Evolutionary conservation across 1,140 invertebrate species (phyloP).

Genomic region (Meloidogyne floridensis): DNA sequence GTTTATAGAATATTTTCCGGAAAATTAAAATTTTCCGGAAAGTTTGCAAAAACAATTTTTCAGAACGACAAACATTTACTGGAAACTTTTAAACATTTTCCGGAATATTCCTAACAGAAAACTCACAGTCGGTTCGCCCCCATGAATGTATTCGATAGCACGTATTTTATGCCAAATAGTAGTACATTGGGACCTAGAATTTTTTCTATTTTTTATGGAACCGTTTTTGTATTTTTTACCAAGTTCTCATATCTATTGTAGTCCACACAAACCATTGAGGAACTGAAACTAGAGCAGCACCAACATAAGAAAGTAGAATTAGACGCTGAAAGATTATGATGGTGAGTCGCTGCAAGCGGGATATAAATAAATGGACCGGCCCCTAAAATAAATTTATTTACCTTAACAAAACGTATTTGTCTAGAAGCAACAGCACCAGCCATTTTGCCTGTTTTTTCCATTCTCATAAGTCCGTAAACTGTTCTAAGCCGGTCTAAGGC

Average conservation of each 20-base stretch:
- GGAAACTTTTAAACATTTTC: neutral
- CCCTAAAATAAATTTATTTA: constrained; percentile 17
- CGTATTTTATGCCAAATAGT: constrained; percentile 52
- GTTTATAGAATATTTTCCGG: neutral
- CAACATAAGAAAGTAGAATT: constrained; percentile 46
- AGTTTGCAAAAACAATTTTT: neutral
- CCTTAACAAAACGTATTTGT: constrained; percentile 49
- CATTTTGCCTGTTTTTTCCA: constrained; percentile 44
- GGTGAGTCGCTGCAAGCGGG: constrained; percentile 14
- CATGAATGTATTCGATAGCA: constrained; percentile 45
- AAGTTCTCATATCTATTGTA: constrained; percentile 48
- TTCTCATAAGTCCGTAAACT: constrained; percentile 52
- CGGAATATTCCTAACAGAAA: neutral
- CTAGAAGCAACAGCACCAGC: constrained; percentile 15
- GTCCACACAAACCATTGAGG: constrained; percentile 58
- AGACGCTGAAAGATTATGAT: constrained; percentile 39
- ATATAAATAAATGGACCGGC: neutral
- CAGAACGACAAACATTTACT: neutral
- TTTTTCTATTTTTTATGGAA: too few species aligned
- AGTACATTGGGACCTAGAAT: constrained; percentile 39
- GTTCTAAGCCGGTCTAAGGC: constrained; percentile 54
- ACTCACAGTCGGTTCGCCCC: constrained; percentile 42
- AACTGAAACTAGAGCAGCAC: constrained; percentile 49
- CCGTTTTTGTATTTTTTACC: neutral
- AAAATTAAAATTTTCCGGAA: neutral